Evolutionary conservation across 2,113 vertebrate species (phyloP).

Genomic region (Rhinogobius similis): DNA sequence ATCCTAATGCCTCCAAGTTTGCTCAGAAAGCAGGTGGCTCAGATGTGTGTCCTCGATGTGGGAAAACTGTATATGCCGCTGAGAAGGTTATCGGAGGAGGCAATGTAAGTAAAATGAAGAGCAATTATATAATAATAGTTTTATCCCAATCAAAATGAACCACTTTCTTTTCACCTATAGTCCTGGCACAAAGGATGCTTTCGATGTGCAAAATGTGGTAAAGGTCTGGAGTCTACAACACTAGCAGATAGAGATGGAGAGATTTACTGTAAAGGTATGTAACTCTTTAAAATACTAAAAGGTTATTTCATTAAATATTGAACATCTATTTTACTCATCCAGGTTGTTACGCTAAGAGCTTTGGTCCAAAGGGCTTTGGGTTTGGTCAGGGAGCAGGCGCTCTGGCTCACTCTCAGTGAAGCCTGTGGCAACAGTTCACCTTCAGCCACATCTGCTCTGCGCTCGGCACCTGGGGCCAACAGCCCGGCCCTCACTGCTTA

Average conservation of each 20-base stretch:
- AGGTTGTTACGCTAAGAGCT: constrained; percentile 97
- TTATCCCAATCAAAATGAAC: not conserved
- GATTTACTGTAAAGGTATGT: constrained; percentile 95
- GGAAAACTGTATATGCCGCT: constrained; percentile 87
- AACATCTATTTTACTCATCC: constrained; percentile 38
- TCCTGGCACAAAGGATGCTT: constrained; percentile 96
- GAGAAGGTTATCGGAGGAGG: constrained; percentile 94
- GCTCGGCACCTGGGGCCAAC: constrained; percentile 25
- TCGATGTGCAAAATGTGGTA: constrained; percentile 94
- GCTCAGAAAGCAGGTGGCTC: constrained; percentile 84
- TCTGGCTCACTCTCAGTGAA: constrained; percentile 88
- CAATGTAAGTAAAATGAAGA: constrained; percentile 79
- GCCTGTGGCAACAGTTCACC: constrained; percentile 13
- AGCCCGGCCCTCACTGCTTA: constrained; percentile 23
- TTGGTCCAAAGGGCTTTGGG: constrained; percentile 95
- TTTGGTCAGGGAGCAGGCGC: constrained; percentile 95
- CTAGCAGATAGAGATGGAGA: constrained; percentile 94
- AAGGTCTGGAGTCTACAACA: constrained; percentile 95
- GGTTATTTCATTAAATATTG: not conserved
- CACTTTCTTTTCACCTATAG: constrained; percentile 60
- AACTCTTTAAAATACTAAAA: not conserved
- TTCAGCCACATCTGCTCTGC: not conserved
- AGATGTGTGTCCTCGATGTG: constrained; percentile 89
- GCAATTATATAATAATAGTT: not conserved
- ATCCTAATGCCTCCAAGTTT: constrained; percentile 85